Evolutionary conservation across 64 coral and sea anemone species (phyloP), one percentile per base, ranked within the genome.

Genomic region (Stylophora pistillata): DNA sequence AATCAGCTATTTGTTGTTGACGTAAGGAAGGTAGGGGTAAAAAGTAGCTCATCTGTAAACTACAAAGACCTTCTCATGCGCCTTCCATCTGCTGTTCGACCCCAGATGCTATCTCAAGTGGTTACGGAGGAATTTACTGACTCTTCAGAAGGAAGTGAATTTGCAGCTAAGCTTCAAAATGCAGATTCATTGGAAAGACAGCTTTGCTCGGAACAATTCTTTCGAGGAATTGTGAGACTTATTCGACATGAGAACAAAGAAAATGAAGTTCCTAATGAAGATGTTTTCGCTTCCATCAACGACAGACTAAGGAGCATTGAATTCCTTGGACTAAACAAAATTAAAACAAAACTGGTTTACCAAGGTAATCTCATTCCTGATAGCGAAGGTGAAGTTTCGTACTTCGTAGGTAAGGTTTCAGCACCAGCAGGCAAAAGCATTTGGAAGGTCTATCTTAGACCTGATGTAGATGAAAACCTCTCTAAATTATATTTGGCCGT

Each of bases 361-460:
- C 17, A 92, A 63, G 94, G 75, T 7, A 14, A 0, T 26, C 16
- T 21, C 1, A 86, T 95, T 69, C 81, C 86, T 25, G 79, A 52
- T 13, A 95, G 90, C 79, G 2, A 81, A 65, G 58, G 14, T 21
- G 87, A 95, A 23, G 74, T 88, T 2, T 0, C 73, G 63, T 85
- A 82, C 73, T 95, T 95, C 23, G 90, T 82, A 72, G 90, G 92
- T 30, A 85, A 89, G 60, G 77, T 53, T 6, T 16, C 66, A 79
- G 81, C 85, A 47, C 0, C 37, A 30, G 74, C 9, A 32, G 81
- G 29, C 1, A 69, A 53, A 66, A 71, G 71, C 7, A 32, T 79
- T n/a, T 92, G 89, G 86, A 74, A 92, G 15, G 78, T 95, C 62
- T 92, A 95, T 68, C 72, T 95, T 58, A 72, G 88, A 64, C 47